Percentiles rank a stretch among this genome's conserved stretches.
Evolutionary conservation across 2,113 vertebrate species (phyloP).

Genomic region (Scomber colias): DNA sequence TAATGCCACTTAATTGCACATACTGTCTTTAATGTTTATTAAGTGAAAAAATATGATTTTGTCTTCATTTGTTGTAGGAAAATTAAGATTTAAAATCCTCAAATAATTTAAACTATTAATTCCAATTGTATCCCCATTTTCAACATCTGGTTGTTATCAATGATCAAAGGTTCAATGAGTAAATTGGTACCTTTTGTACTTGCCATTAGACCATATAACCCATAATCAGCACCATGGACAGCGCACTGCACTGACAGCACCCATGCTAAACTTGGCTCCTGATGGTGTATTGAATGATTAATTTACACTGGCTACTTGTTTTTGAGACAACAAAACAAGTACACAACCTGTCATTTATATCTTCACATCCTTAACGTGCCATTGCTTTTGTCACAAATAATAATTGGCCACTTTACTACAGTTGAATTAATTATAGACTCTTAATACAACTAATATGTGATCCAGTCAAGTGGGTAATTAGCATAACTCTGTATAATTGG

Average conservation of each 20-base stretch:
- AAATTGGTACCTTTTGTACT: neutral
- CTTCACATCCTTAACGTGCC: neutral
- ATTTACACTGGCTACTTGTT: neutral
- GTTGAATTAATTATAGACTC: slow-evolving; percentile 53
- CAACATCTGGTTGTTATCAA: neutral
- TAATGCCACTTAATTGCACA: neutral
- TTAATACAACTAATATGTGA: slow-evolving; percentile 61
- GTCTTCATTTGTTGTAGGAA: neutral
- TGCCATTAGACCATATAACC: neutral
- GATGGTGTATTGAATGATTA: neutral
- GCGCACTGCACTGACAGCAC: slow-evolving; percentile 21
- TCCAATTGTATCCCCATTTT: neutral
- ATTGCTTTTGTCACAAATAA: slow-evolving; percentile 20
- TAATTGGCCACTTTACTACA: slow-evolving; percentile 40
- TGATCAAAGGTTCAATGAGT: neutral
- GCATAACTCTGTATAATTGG: slow-evolving; percentile 65
- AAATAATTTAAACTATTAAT: neutral
- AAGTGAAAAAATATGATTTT: neutral
- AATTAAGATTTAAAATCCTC: neutral
- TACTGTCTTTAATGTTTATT: neutral
- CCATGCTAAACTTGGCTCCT: neutral
- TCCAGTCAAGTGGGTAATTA: slow-evolving; percentile 68
- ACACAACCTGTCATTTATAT: neutral
- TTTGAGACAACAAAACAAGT: neutral
- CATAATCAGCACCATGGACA: slow-evolving; percentile 74